Evolutionary conservation across 1,140 invertebrate species (phyloP), one percentile per base, ranked within the genome.

Genomic region (Melanaphis sacchari): DNA sequence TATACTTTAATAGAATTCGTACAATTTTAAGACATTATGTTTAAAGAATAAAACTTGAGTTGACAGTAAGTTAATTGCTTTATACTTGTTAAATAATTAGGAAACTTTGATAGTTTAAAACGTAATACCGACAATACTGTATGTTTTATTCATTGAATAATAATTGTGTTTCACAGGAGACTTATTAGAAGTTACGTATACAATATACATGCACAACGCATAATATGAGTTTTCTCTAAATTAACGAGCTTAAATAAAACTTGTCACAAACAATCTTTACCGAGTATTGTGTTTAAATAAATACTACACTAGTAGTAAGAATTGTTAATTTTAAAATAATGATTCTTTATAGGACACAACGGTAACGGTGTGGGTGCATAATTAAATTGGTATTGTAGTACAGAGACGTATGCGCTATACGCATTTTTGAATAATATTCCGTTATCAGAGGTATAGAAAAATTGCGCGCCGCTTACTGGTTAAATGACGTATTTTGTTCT

Each of bases 21-120:
- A 43, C 40, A 41, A 87, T 87, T 87, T 41, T 87, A 43, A 88
- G 49, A 88, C 85, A 88, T 49, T 88, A 88, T 46, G 38, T 88
- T 88, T 7, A 49, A 46, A 46, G 41, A 21, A 49, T 49, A 49
- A 7, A n/a, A 46, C 31, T n/a, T 88, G 18, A 15, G 41, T 49
- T 46, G 43, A 88, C 18, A 88, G 85, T n/a, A n/a, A 36, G 31
- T 15, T 49, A 46, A 88, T 88, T 88, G n/a, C 21, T 46, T 46
- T 46, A 46, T 46, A 88, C 31, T 36, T 43, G 84, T 87, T 46
- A 87, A 43, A 46, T n/a, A 43, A 46, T 88, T 21, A n/a, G 22
- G 6, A 49, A 88, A 88, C 85, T 46, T 36, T 26, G 82, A 84
- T 76, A 76, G 82, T 84, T 49, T 46, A 49, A 88, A 46, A 88